Percentiles rank a stretch among this genome's conserved stretches.
phyloP scores from a whole-genome alignment of 2,113 vertebrate genomes.

The Oncorhynchus nerka region DNA sequence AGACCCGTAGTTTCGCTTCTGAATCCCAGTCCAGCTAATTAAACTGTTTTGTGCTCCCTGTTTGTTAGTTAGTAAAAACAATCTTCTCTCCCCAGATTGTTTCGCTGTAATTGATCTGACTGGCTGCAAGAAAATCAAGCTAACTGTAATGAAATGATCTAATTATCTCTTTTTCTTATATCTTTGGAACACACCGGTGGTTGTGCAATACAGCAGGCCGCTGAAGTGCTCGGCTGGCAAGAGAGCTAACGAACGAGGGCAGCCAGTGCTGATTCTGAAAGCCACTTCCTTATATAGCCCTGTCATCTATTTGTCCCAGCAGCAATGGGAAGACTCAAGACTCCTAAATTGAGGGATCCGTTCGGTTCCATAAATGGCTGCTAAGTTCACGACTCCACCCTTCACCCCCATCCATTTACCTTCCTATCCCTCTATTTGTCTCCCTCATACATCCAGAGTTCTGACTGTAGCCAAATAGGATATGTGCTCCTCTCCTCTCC shows the following conservation, averaged over 20 bases:
- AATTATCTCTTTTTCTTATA: not conserved
- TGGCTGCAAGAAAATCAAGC: not conserved
- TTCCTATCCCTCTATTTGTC: not conserved
- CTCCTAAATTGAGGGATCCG: not conserved
- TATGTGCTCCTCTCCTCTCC: slow-evolving; percentile 2
- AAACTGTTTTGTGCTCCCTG: not conserved
- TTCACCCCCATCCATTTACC: not conserved
- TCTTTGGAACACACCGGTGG: not conserved
- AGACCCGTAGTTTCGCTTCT: not conserved
- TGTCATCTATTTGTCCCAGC: not conserved
- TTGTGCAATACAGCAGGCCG: not conserved
- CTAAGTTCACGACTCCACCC: not conserved
- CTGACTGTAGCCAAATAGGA: slow-evolving; percentile 24
- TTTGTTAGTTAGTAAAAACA: not conserved
- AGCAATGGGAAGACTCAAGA: not conserved
- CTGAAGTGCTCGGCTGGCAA: not conserved
- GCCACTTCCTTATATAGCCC: slow-evolving; percentile 20
- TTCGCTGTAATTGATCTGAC: no score
- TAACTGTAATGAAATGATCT: slow-evolving; percentile 5
- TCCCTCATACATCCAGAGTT: not conserved
- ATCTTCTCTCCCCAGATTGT: no score
- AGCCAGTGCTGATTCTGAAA: not conserved
- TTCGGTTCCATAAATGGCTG: not conserved
- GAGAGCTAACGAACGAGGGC: not conserved
- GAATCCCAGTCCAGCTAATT: slow-evolving; percentile 11